Conservation (phyloP, 2,797 vertebrate genomes). For the Halcyon smyrnensis region DNA sequence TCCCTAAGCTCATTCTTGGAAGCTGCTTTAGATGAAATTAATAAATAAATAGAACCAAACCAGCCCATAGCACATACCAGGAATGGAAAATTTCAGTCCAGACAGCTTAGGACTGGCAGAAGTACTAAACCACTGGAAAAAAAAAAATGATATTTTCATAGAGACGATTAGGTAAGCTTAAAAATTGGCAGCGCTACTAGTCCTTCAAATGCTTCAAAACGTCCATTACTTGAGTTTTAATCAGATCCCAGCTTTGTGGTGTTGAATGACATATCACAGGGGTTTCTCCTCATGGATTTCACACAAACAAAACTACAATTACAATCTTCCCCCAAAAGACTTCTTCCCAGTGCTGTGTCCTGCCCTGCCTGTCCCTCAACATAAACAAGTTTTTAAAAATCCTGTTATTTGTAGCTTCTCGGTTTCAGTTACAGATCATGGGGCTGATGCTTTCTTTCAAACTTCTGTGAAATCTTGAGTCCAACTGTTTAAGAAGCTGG, state of each 20-base stretch:
- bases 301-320: neutral
- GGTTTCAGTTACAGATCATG: neutral
- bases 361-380: neutral
- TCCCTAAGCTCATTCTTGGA: conserved; percentile 37
- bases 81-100: conserved; percentile 32
- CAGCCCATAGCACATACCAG: neutral
- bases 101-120: neutral
- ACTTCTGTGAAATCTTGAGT: neutral
- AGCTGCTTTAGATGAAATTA: conserved; percentile 1
- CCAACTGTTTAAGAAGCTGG: neutral
- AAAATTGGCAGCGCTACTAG: neutral
- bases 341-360: neutral
- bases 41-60: conserved; percentile 23
- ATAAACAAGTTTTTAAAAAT: neutral
- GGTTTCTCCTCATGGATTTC: neutral
- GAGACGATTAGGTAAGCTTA: conserved; percentile 31
- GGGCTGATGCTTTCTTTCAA: neutral
- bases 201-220: conserved; percentile 24
- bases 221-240: neutral
- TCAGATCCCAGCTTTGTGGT: neutral
- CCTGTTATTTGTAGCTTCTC: neutral
- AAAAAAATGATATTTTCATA: neutral
- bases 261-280: neutral
- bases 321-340: neutral
- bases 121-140: neutral